Evolutionary conservation across 2,888 invertebrate species (phyloP).

Genomic region (Drosophila picticornis): DNA sequence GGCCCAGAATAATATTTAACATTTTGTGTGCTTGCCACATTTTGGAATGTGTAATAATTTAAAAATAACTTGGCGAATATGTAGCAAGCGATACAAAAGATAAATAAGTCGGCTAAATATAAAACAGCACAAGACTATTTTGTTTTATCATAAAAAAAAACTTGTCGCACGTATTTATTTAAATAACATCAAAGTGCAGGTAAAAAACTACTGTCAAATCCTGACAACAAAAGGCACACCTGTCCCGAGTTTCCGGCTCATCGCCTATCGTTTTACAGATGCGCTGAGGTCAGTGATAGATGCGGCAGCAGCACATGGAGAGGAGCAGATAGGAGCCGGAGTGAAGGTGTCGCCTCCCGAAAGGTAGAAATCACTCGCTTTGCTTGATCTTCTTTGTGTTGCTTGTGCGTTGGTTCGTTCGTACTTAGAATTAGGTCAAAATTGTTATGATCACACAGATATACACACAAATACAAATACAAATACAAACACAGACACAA

Average conservation of each 20-base stretch:
- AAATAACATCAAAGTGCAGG: slow-evolving; percentile 5
- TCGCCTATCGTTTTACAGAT: slow-evolving; percentile 63
- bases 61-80: slow-evolving; percentile 78
- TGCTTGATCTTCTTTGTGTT: slow-evolving; percentile 60
- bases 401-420: slow-evolving; percentile 43
- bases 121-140: slow-evolving; percentile 29
- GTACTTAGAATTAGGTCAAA: slow-evolving; percentile 80
- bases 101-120: slow-evolving; percentile 75
- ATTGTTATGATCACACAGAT: slow-evolving; percentile 80
- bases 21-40: slow-evolving; percentile 74
- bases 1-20: slow-evolving; percentile 67
- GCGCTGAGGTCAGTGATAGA: slow-evolving; percentile 74
- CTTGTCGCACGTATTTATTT: background rate
- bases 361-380: slow-evolving; percentile 46
- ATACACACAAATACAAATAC: slow-evolving; percentile 37
- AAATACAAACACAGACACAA: slow-evolving; percentile 5
- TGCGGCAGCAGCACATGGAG: background rate
- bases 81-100: slow-evolving; percentile 63
- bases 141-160: background rate
- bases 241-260: slow-evolving; percentile 48
- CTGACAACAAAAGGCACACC: slow-evolving; percentile 15
- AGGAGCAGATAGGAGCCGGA: background rate
- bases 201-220: background rate
- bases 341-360: slow-evolving; percentile 20
- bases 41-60: slow-evolving; percentile 85